Base-by-base conservation (phyloP, 2,888 invertebrate species). In the Macaria notata region DNA sequence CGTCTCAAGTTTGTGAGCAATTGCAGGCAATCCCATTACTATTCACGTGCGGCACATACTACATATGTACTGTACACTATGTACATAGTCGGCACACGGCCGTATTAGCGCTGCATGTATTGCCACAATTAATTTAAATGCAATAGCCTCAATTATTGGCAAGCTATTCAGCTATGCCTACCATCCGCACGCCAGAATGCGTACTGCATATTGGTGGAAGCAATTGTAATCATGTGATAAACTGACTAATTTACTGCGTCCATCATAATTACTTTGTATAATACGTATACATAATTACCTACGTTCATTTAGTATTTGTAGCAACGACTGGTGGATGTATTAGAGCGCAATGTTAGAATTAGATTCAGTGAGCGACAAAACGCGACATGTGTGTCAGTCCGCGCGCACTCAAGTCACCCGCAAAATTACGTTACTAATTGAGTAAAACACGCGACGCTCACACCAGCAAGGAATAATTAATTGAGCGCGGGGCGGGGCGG, bases 391-490 rank as follows among this genome's bases (percentile, higher is more conserved):
- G 66, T 78, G 76, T 74, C 74, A 75, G 83, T 79, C 81, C 76
- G 78, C 82, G 81, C 83, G 84, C 84, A 86, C 88, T 88, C 89
- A 86, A 89, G 88, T 89, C 88, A 86, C 84, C 90, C 90, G 84
- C 90, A 90, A 89, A 91, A 91, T 91, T 90, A 90, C 89, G 87
- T 90, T 89, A 89, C 90, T 91, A 91, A 91, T 91, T 91, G 91
- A 90, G 86, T 91, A 88, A 90, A 91, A 91, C 90, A 90, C 89
- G 90, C 90, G 90, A 89, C 88, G 84, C 89, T 90, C 88, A 89
- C 90, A 88, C 90, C 90, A 86, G 90, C 82, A 73, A 84, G 83
- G 88, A 91, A 90, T 91, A 91, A 90, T 90, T 90, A 91, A 90
- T 91, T 88, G 89, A 88, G 88, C 85, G 81, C 81, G 79, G 86